Evolutionary conservation across 2,113 vertebrate genomes (phyloP).

Genomic region (Malurus melanocephalus): DNA sequence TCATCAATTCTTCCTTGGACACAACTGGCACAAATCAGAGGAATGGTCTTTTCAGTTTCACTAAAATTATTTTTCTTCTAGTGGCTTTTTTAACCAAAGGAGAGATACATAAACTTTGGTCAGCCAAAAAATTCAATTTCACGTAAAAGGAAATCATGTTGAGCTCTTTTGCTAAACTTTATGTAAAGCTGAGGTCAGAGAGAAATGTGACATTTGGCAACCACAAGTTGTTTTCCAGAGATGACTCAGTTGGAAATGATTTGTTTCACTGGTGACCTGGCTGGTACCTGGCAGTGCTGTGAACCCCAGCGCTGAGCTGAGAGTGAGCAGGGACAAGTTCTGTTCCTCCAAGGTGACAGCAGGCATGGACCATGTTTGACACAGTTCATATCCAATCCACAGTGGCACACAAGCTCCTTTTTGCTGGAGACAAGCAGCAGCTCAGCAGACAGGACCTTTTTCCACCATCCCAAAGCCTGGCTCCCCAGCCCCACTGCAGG

Average conservation of each 20-base stretch:
- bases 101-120: not conserved
- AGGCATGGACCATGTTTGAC: too few species aligned
- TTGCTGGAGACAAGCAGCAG: not conserved
- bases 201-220: not conserved
- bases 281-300: not conserved
- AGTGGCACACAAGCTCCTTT: not conserved
- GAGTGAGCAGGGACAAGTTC: not conserved
- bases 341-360: not conserved
- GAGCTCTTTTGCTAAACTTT: not conserved
- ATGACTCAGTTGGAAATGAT: not conserved
- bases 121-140: not conserved
- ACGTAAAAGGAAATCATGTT: not conserved
- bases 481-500: not conserved
- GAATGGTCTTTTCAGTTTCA: not conserved
- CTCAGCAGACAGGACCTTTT: not conserved
- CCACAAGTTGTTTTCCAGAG: not conserved
- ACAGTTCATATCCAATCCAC: not conserved
- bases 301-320: fast-evolving
- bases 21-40: not conserved
- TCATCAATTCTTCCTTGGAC: not conserved
- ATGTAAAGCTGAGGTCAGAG: not conserved
- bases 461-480: not conserved
- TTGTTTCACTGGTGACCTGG: not conserved
- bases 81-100: not conserved
- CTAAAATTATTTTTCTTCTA: not conserved